Conservation (phyloP, 2,888 invertebrate species). For the Kryphioiulus occultus region DNA sequence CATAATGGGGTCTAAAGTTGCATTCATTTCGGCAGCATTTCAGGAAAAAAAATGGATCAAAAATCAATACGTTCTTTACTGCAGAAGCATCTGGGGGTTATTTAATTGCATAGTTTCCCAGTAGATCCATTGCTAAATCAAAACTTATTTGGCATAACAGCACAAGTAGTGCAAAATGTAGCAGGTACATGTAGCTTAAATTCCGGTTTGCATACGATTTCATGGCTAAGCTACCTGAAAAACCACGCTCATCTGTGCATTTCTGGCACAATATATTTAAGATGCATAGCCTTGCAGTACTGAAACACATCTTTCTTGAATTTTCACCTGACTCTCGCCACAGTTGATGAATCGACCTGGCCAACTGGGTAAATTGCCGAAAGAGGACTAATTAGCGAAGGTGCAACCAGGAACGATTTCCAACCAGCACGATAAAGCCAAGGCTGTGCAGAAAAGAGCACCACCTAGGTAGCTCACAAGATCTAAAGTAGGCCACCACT, state of each 20-base stretch:
- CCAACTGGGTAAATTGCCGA: background rate
- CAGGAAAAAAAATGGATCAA: too few relatives aligned
- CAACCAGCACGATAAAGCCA: background rate
- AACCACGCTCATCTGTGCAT: background rate
- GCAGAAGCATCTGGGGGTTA: too few relatives aligned
- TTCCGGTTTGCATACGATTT: too few relatives aligned
- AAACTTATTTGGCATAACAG: too few relatives aligned
- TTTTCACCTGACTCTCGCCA: background rate
- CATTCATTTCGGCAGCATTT: too few relatives aligned
- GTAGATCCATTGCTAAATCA: too few relatives aligned
- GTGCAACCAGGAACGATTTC: slow-evolving; percentile 7
- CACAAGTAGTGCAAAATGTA: too few relatives aligned
- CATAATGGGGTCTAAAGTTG: too few relatives aligned
- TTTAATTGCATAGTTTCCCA: too few relatives aligned
- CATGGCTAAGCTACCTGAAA: too few relatives aligned
- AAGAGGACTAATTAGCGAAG: background rate
- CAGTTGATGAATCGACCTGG: background rate
- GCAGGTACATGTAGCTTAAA: too few relatives aligned
- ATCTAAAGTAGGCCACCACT: background rate
- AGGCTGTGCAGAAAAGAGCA: background rate
- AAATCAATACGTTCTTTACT: too few relatives aligned
- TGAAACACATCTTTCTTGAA: background rate
- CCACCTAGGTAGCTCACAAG: background rate
- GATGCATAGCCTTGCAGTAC: background rate
- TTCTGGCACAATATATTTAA: background rate